Evolutionary conservation across 92 coral and sea anemone genomes (phyloP).

Genomic region (Porites divaricata): DNA sequence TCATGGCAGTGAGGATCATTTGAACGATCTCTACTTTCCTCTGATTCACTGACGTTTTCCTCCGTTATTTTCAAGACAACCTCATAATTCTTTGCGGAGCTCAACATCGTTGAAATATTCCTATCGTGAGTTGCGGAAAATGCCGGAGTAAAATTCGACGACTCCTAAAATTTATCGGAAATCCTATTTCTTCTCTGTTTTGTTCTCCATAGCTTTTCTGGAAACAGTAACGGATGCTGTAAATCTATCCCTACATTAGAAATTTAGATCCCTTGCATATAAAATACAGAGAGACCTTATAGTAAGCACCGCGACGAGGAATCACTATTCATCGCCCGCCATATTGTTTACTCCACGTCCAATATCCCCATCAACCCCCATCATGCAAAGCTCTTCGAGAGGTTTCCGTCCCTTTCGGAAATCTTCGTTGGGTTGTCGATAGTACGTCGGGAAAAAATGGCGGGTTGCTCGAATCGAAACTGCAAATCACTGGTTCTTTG

Average conservation of each 20-base stretch:
- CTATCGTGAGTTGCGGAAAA: conserved; percentile 13
- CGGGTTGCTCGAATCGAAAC: conserved; percentile 8
- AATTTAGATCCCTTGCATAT: neutral
- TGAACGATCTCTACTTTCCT: conserved; percentile 16
- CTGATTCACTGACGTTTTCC: conserved; percentile 27
- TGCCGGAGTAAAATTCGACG: conserved; percentile 7
- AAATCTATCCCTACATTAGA: neutral
- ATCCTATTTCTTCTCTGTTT: neutral
- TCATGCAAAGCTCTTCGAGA: conserved; percentile 24
- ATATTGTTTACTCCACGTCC: conserved; percentile 9
- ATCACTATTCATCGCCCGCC: conserved; percentile 25
- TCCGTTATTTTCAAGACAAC: conserved; percentile 8
- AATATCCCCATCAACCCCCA: conserved; percentile 24
- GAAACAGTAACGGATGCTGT: neutral
- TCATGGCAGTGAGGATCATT: neutral
- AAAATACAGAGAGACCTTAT: neutral
- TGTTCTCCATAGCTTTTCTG: neutral
- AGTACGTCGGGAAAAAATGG: conserved; percentile 57
- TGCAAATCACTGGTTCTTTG: neutral
- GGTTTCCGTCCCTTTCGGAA: neutral
- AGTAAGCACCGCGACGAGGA: conserved; percentile 1
- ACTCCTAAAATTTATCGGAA: neutral
- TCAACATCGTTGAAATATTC: conserved; percentile 37
- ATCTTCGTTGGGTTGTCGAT: conserved; percentile 8
- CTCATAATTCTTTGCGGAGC: conserved; percentile 27